phyloP scores from a whole-genome alignment of 2,797 vertebrate genomes.

The Trichosurus vulpecula region DNA sequence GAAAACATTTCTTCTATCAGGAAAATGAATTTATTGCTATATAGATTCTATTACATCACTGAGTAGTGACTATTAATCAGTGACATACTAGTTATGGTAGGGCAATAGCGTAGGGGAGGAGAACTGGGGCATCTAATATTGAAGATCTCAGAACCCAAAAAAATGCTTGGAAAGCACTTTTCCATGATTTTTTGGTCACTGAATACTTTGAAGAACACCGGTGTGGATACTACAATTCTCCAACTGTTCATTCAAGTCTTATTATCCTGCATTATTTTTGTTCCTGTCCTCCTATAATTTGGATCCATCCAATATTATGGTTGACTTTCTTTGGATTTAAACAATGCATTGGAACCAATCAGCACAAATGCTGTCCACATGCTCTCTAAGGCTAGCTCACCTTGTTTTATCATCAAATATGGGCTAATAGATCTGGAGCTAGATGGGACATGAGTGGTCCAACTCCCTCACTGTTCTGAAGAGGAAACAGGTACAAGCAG shows the following conservation, averaged over 20 bases:
- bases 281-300: not conserved
- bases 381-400: not conserved
- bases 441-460: not conserved
- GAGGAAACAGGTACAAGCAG: not conserved
- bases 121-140: not conserved
- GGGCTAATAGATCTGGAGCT: not conserved
- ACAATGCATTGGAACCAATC: not conserved
- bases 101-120: not conserved
- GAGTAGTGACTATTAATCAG: not conserved
- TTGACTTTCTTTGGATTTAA: not conserved
- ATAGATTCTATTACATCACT: not conserved
- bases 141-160: not conserved
- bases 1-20: not conserved
- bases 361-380: not conserved
- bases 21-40: not conserved
- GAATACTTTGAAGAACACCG: not conserved
- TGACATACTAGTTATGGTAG: not conserved
- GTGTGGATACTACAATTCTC: not conserved
- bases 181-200: not conserved
- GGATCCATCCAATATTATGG: not conserved
- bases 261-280: not conserved
- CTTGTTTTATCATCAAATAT: not conserved
- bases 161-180: not conserved
- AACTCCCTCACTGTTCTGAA: not conserved
- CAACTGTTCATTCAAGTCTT: not conserved